Conservation (phyloP, 1,140 invertebrate genomes). For the Frieseomelitta varia region DNA sequence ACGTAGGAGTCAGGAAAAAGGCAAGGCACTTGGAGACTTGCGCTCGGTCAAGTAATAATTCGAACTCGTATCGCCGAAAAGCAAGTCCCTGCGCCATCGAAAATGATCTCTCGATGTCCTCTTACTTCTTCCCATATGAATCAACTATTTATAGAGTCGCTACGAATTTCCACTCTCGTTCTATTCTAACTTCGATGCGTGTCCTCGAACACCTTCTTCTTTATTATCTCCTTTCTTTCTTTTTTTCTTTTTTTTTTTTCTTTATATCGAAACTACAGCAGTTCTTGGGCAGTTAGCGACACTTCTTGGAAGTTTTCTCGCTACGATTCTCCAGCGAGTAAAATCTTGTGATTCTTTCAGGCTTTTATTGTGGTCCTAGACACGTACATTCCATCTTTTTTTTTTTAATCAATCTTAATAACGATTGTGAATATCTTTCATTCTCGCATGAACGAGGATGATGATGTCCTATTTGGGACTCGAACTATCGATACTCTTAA, state of each 20-base stretch:
- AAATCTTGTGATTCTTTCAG: constrained; percentile 13
- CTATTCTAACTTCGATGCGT: constrained; percentile 13
- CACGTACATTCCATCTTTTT: not conserved
- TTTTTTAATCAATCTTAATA: not conserved
- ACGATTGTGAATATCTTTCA: not conserved
- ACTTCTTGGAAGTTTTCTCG: constrained; percentile 15
- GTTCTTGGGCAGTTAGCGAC: constrained; percentile 11
- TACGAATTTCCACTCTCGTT: not conserved
- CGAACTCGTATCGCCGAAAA: not conserved
- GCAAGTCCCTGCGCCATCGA: constrained; percentile 23
- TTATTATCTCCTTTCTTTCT: not conserved
- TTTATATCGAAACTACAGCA: not conserved
- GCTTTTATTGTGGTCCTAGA: constrained; percentile 42
- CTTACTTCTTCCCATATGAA: constrained; percentile 6
- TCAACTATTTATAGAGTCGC: constrained; percentile 11
- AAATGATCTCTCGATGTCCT: constrained; percentile 9
- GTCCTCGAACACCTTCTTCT: not conserved
- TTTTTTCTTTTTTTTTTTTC: too few species aligned
- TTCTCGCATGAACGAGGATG: not conserved
- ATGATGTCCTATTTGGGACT: not conserved
- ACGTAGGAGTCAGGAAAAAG: constrained; percentile 7
- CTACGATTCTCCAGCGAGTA: not conserved
- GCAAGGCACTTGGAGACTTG: constrained; percentile 20
- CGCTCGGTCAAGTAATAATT: not conserved
- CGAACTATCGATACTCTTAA: not conserved